phyloP scores from a whole-genome alignment of 1,140 invertebrate species.

The Trypoxylus dichotomus region DNA sequence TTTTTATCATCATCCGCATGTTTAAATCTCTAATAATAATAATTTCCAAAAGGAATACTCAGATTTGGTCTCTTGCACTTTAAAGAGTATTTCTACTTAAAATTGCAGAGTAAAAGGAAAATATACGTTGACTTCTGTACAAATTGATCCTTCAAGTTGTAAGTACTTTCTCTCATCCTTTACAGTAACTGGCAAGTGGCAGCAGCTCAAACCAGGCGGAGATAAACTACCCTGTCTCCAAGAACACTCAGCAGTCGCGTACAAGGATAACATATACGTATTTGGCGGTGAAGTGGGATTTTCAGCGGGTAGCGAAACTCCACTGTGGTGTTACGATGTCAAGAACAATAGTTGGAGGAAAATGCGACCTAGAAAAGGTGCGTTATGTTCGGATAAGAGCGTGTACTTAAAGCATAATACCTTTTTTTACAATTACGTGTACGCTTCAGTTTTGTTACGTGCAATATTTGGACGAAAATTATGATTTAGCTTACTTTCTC shows the following conservation, averaged over 20 bases:
- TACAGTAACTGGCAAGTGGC: slow-evolving; percentile 68
- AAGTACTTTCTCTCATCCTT: background rate
- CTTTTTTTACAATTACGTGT: background rate
- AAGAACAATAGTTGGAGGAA: slow-evolving; percentile 73
- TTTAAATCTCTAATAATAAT: no score
- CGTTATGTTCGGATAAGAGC: background rate
- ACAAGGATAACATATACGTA: slow-evolving; percentile 75
- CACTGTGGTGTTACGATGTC: slow-evolving; percentile 85
- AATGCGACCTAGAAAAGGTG: slow-evolving; percentile 59
- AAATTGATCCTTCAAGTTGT: background rate
- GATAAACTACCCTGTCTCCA: slow-evolving; percentile 77
- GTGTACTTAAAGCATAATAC: background rate
- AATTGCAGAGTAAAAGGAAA: no score
- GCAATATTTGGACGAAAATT: background rate
- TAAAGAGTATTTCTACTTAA: no score
- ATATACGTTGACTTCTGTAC: background rate
- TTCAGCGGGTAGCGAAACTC: slow-evolving; percentile 76
- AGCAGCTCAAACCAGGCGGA: slow-evolving; percentile 68
- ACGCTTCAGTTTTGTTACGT: background rate
- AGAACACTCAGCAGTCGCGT: slow-evolving; percentile 82
- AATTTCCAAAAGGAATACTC: no score
- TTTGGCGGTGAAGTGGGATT: slow-evolving; percentile 89
- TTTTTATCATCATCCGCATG: no score
- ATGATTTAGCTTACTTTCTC: background rate
- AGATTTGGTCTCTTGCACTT: no score